These are phyloP conservation scores for Portunus trituberculatus DNA, from an alignment of 1,140 invertebrate species.

Conservation along the genomic window DNA sequence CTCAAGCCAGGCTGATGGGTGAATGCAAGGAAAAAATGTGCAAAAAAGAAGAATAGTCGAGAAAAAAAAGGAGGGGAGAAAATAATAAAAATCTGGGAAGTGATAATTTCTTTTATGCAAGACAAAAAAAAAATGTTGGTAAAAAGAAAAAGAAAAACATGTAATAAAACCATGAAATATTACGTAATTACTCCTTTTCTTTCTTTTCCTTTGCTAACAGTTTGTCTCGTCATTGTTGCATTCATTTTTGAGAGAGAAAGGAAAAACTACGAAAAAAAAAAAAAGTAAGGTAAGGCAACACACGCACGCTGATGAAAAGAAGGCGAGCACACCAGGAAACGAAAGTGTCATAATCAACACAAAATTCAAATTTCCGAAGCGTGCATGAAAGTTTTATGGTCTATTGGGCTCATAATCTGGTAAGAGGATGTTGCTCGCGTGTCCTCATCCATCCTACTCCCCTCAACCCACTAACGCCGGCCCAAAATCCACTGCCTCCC, in stretches of 20 bases:
- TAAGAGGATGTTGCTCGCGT: constrained; percentile 20
- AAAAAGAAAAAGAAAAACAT: background rate
- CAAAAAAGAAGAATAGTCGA: background rate
- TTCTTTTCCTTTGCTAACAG: background rate
- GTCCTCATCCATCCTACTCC: constrained; percentile 10
- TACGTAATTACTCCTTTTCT: too few relatives aligned
- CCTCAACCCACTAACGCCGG: constrained; percentile 7
- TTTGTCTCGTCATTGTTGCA: background rate
- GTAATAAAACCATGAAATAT: background rate
- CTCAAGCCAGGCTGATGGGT: background rate
- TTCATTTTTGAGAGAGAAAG: background rate
- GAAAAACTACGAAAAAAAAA: background rate
- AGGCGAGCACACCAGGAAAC: background rate
- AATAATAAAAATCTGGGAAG: background rate
- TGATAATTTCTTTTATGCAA: background rate
- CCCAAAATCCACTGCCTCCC: background rate
- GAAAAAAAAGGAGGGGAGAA: background rate
- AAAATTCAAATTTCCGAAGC: constrained; percentile 5
- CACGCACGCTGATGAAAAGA: background rate
- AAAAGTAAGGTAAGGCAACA: background rate
- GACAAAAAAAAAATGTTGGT: background rate
- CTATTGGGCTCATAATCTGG: constrained; percentile 20
- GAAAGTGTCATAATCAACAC: constrained; percentile 14
- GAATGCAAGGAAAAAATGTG: background rate
- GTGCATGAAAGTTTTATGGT: constrained; percentile 23